Base-by-base conservation (phyloP, 2,113 vertebrate genomes). In the Bungarus multicinctus region DNA sequence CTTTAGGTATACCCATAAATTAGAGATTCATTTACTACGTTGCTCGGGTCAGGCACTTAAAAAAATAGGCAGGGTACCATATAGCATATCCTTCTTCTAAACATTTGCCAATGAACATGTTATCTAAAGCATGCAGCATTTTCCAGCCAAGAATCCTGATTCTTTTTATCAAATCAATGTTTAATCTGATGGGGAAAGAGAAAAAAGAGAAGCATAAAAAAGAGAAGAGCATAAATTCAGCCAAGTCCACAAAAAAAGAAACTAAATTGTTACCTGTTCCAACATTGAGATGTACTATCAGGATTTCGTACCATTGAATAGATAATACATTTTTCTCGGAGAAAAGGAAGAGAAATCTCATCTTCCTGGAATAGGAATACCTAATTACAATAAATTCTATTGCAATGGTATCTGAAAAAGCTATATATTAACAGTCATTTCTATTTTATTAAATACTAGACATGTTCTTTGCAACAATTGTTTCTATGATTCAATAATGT, bases 331-430 rank as follows among this genome's bases (percentile, higher is more conserved):
- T 88, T 43, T n/a, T 64, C 85, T 55, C 4, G 58, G 57, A 30
- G 20, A 85, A 60, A 27, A 47, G 52, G 60, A 55, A 88, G 27
- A 88, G 64, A 93, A 92, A 92, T 60, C 47, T 8, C 18, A 60
- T 25, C n/a, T 25, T 53, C 10, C 43, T 50, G 54, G 45, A 88
- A 92, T 39, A 12, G 39, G 25, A n/a, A 34, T 23, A 54, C 39
- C 47, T 90, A 92, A 89, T 90, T 64, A 81, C 52, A 93, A 57
- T 89, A 92, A 58, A 90, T 90, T 74, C 22, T 88, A 43, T 10
- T 60, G 53, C 34, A 92, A 45, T 47, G 23, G 27, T 27, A 50
- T 39, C 81, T 12, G 3, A 27, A 53, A 47, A 14, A 25, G 20
- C 34, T 55, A 22, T 64, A 85, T 18, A 34, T 64, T 94, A 30